Base-by-base conservation (phyloP, 2,888 invertebrate species). In the Seira musarum region DNA sequence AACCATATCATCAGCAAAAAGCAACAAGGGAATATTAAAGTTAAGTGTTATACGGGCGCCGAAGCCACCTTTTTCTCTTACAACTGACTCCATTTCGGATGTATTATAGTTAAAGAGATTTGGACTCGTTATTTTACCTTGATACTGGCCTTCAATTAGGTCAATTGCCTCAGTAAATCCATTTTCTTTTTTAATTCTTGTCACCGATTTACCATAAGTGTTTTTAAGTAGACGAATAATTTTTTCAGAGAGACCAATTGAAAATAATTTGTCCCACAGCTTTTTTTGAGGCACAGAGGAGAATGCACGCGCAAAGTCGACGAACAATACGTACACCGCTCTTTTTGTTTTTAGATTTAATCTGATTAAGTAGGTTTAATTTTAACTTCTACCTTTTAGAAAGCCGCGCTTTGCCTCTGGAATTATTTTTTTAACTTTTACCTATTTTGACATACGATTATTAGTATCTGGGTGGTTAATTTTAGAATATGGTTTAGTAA, bases 291-390 rank as follows among this genome's bases (percentile, higher is more conserved):
- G 53, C 1, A 84, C 30, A 0, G 79, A 79, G 2, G 73, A 60
- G 24, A 84, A 84, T 0, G 78, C 74, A 2, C 83, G 30, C 2
- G 60, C 57, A 71, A 83, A 83, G 30, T 83, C 83, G n/a, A 83
- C 21, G 65, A 81, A 83, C 0, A 72, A 63, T 0, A 69, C 73
- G 61, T 76, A 81, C 3, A 83, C 64, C 68, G 30, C 76, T 10
- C 49, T n/a, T 10, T 46, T 63, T 22, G 19, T 72, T 2, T 60
- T 79, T 24, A 0, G 69, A 17, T 5, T 30, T 73, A 0, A 73
- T 49, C 6, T 83, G 67, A 0, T 83, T 67, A 0, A 72, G 15
- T 0, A 53, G 15, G 5, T 66, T 57, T 2, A 84, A 84, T 82
- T 24, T 80, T 80, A 10, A 82, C 82, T 6, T 71, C 67, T 66